Evolutionary conservation across 2,113 vertebrate species (phyloP).

Genomic region (Trichomycterus rosablanca): DNA sequence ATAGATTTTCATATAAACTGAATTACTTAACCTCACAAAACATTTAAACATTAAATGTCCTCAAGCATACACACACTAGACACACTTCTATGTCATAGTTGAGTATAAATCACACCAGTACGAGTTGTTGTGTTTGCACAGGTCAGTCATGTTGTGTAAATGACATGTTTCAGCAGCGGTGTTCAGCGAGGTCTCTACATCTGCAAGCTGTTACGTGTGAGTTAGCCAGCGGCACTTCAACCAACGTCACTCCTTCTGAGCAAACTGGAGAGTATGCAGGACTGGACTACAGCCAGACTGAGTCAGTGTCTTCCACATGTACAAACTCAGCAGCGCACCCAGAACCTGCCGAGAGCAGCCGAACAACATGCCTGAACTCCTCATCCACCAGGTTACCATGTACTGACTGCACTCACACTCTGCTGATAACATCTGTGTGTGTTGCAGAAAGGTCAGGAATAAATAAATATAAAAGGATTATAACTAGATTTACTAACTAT

Average conservation of each 20-base stretch:
- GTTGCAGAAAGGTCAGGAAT: too few species aligned
- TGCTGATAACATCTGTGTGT: too few species aligned
- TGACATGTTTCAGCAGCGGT: not conserved
- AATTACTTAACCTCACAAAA: too few species aligned
- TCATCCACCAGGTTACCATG: too few species aligned
- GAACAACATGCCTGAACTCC: not conserved
- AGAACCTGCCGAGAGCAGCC: not conserved
- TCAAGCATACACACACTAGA: too few species aligned
- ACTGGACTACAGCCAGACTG: slow-evolving; percentile 23
- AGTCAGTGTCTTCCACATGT: slow-evolving; percentile 12
- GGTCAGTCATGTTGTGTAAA: not conserved
- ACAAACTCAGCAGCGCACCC: not conserved
- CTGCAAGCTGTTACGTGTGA: slow-evolving; percentile 46
- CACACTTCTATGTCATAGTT: too few species aligned
- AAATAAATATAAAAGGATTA: too few species aligned
- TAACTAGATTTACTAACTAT: too few species aligned
- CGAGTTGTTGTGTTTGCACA: not conserved
- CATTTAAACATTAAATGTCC: too few species aligned
- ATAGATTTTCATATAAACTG: too few species aligned
- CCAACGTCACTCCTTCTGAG: slow-evolving; percentile 37
- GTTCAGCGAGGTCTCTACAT: not conserved
- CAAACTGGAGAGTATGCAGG: slow-evolving; percentile 23
- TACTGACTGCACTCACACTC: too few species aligned
- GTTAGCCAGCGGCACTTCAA: slow-evolving; percentile 21
- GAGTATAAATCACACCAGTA: too few species aligned